Percentiles rank a stretch among this genome's conserved stretches.
Evolutionary conservation across 2,797 vertebrate genomes (phyloP).

Genomic region (Hydrolagus colliei): DNA sequence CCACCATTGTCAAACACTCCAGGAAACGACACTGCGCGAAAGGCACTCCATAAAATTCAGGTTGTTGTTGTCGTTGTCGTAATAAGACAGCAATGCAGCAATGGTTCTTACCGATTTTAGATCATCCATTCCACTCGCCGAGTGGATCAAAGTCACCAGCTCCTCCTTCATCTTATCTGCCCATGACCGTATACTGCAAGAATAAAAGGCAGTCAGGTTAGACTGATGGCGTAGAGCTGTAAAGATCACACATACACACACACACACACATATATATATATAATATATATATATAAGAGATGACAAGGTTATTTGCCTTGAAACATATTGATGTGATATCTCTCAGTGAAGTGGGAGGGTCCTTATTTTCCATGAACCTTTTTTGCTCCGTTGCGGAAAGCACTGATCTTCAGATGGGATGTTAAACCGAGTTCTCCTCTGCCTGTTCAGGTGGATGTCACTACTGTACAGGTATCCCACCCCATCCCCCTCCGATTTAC

Average conservation of each 20-base stretch:
- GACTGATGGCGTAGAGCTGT: conserved; percentile 30
- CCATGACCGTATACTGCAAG: conserved; percentile 85
- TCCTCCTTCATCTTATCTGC: conserved; percentile 95
- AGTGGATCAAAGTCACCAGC: conserved; percentile 76
- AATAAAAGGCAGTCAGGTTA: conserved; percentile 43
- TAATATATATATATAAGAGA: background rate
- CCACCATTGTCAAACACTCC: too few species aligned
- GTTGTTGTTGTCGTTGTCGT: background rate
- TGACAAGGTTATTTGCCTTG: conserved; percentile 1
- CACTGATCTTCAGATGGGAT: too few species aligned
- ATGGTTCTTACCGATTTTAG: conserved; percentile 69
- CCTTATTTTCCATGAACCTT: background rate
- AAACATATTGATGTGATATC: conserved; percentile 29
- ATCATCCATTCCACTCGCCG: conserved; percentile 74
- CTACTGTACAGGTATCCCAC: too few species aligned
- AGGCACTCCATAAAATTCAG: too few species aligned
- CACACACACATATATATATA: too few species aligned
- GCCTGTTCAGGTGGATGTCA: too few species aligned
- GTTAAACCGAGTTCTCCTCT: too few species aligned
- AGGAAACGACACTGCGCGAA: too few species aligned
- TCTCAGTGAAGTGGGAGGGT: conserved; percentile 10
- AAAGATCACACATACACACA: background rate
- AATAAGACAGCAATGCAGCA: background rate
- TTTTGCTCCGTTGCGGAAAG: too few species aligned
- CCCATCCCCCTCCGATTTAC: too few species aligned